Percentiles rank a stretch among this genome's conserved stretches.
Evolutionary conservation across 1,140 invertebrate species (phyloP).

Genomic region (Bilobella aurantiaca): DNA sequence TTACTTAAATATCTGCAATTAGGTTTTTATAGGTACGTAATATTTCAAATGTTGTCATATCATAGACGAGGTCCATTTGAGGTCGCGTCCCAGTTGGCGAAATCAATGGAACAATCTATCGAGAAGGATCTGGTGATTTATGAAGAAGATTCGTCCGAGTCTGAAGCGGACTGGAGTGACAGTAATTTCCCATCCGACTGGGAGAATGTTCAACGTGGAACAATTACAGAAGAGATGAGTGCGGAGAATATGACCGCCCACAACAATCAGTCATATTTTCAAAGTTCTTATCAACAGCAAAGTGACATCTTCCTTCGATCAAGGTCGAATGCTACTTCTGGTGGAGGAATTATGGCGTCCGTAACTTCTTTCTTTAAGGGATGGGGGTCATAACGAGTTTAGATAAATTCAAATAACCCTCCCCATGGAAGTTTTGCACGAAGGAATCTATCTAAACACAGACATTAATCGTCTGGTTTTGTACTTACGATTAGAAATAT

Average conservation of each 20-base stretch:
- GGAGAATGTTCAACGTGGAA: slow-evolving; percentile 31
- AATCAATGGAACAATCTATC: slow-evolving; percentile 47
- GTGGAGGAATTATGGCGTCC: slow-evolving; percentile 27
- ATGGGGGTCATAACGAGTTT: slow-evolving; percentile 21
- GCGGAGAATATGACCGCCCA: slow-evolving; percentile 28
- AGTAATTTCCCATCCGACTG: slow-evolving; percentile 31
- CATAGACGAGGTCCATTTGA: slow-evolving; percentile 50
- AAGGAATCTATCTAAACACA: background rate
- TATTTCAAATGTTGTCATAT: slow-evolving; percentile 35
- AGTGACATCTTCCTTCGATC: slow-evolving; percentile 29
- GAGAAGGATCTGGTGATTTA: slow-evolving; percentile 34
- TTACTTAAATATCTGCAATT: no score
- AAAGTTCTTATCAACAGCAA: slow-evolving; percentile 14
- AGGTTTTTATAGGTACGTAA: slow-evolving; percentile 36
- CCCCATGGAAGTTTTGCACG: background rate
- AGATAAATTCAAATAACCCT: background rate
- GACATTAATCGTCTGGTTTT: background rate
- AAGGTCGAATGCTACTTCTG: slow-evolving; percentile 9
- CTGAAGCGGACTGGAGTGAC: slow-evolving; percentile 27
- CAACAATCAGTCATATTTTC: slow-evolving; percentile 16
- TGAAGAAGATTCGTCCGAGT: slow-evolving; percentile 30
- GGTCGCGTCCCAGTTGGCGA: slow-evolving; percentile 44
- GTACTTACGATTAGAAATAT: no score
- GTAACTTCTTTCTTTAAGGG: slow-evolving; percentile 34
- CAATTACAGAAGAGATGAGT: slow-evolving; percentile 22